Evolutionary conservation across 1,140 invertebrate genomes (phyloP).

Genomic region (Drosophila lacertosa): DNA sequence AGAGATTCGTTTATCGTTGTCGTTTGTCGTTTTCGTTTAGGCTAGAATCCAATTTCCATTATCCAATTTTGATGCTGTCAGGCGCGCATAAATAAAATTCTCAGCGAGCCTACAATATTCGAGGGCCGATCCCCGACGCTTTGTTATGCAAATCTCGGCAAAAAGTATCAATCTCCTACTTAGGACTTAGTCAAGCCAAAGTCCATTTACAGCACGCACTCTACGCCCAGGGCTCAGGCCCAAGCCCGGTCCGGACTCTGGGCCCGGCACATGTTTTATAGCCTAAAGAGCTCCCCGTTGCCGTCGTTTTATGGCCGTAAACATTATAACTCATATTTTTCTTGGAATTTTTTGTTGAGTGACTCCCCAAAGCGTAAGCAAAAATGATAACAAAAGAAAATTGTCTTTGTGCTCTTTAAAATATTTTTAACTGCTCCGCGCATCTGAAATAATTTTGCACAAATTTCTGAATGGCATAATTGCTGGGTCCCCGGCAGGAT

Average conservation of each 20-base stretch:
- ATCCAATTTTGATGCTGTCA: slow-evolving; percentile 76
- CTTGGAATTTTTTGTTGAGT: slow-evolving; percentile 37
- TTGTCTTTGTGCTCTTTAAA: slow-evolving; percentile 26
- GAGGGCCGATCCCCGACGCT: slow-evolving; percentile 35
- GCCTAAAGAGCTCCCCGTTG: slow-evolving; percentile 12
- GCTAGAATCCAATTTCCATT: slow-evolving; percentile 76
- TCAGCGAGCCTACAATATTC: slow-evolving; percentile 10
- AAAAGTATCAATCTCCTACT: slow-evolving; percentile 62
- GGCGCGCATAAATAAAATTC: slow-evolving; percentile 65
- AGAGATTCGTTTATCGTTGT: slow-evolving; percentile 21
- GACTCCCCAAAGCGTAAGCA: slow-evolving; percentile 10
- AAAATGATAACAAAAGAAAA: slow-evolving; percentile 23
- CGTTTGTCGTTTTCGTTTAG: slow-evolving; percentile 46
- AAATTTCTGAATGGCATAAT: slow-evolving; percentile 42
- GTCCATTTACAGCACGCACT: slow-evolving; percentile 38
- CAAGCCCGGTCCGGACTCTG: neutral
- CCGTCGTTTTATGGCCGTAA: slow-evolving; percentile 30
- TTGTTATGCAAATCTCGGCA: slow-evolving; percentile 70
- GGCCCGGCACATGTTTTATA: slow-evolving; percentile 28
- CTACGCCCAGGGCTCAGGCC: neutral
- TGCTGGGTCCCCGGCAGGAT: slow-evolving; percentile 24
- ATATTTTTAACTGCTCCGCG: slow-evolving; percentile 14
- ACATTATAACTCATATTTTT: slow-evolving; percentile 44
- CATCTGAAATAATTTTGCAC: slow-evolving; percentile 15
- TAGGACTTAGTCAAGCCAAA: slow-evolving; percentile 41